A percentile compares a stretch with the other conserved stretches of the same genome.
Evolutionary conservation across 2,888 invertebrate species (phyloP).

Genomic region (Aradus depressus): DNA sequence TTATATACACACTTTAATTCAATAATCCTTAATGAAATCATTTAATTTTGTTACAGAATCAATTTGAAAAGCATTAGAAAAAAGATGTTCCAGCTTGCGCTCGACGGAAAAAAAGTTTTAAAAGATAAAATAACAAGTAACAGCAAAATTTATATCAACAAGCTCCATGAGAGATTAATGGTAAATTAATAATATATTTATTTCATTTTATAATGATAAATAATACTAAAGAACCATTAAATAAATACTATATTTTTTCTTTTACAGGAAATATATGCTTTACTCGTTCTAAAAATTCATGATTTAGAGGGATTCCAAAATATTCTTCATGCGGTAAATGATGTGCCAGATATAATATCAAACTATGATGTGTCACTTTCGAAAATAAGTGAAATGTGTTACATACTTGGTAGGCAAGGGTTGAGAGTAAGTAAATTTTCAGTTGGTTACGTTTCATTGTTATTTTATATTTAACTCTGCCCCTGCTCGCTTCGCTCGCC

Average conservation of each 20-base stretch:
- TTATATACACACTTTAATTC: no score
- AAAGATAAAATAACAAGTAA: neutral
- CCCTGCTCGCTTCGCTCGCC: no score
- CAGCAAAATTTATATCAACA: neutral
- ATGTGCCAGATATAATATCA: neutral
- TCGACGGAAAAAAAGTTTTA: constrained; percentile 2
- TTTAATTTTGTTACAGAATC: neutral
- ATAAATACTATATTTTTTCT: neutral
- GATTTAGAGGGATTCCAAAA: constrained; percentile 7
- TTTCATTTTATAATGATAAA: neutral
- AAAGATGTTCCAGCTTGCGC: constrained; percentile 3
- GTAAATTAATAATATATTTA: neutral
- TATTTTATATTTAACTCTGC: neutral
- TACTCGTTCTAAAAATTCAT: neutral
- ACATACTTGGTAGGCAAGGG: constrained; percentile 9
- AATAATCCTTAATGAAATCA: neutral
- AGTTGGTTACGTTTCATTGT: no score
- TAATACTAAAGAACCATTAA: neutral
- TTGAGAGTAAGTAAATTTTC: constrained; percentile 9
- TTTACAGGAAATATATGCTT: constrained; percentile 1
- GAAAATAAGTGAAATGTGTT: constrained; percentile 1
- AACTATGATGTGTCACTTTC: neutral
- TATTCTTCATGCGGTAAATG: constrained; percentile 4
- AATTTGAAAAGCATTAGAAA: neutral
- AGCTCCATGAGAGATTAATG: constrained; percentile 1